Conservation (phyloP, 2,797 vertebrate species). For the Sebastes flavidus region DNA sequence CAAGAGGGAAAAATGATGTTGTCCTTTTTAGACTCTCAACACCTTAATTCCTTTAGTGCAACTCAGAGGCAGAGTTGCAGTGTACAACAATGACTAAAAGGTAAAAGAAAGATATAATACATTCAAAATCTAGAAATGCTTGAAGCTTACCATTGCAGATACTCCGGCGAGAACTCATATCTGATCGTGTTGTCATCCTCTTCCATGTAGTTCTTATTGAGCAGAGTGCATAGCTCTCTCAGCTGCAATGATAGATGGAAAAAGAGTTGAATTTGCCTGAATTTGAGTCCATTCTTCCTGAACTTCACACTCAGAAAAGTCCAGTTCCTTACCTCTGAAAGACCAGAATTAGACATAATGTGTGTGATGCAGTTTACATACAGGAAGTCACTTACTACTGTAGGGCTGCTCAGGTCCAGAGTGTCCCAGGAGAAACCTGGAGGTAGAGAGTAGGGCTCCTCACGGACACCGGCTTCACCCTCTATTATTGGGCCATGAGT, state of each 20-base stretch:
- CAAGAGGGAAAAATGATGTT: background rate
- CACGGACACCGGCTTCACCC: constrained; percentile 82
- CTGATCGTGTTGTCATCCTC: constrained; percentile 84
- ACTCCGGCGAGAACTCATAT: constrained; percentile 89
- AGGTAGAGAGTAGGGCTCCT: constrained; percentile 91
- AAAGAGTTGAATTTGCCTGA: background rate
- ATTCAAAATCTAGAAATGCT: background rate
- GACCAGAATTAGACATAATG: background rate
- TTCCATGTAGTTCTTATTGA: constrained; percentile 74
- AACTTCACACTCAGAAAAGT: background rate
- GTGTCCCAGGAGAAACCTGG: constrained; percentile 93
- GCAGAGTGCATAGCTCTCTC: constrained; percentile 63
- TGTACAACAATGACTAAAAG: background rate
- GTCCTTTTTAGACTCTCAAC: background rate
- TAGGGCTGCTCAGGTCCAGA: constrained; percentile 86
- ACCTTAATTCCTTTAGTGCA: background rate
- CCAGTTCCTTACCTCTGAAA: background rate
- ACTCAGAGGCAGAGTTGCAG: background rate
- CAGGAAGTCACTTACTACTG: constrained; percentile 82
- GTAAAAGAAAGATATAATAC: background rate
- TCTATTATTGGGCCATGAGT: constrained; percentile 88
- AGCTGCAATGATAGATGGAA: constrained; percentile 49
- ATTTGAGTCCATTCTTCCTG: background rate
- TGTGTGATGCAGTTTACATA: background rate
- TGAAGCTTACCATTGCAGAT: constrained; percentile 90